Evolutionary conservation across 2,113 vertebrate genomes (phyloP).

Genomic region (Neolamprologus sp.): DNA sequence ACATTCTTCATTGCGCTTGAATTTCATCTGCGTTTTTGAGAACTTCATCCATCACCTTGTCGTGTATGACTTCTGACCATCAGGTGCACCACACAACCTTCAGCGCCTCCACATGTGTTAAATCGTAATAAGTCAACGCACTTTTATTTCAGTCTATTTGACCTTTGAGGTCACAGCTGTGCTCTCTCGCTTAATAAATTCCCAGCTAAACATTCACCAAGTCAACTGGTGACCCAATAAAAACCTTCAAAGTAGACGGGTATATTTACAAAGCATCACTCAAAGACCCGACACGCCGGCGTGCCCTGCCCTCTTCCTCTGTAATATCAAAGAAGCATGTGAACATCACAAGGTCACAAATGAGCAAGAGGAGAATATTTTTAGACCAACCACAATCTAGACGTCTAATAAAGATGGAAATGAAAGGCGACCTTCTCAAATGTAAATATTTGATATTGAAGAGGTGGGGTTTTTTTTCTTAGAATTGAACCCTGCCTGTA

Average conservation of each 20-base stretch:
- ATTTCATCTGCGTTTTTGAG: background rate
- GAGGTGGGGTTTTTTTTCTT: background rate
- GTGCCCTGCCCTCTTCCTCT: background rate
- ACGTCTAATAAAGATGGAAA: conserved; percentile 33
- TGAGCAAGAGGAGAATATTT: background rate
- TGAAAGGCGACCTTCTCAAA: background rate
- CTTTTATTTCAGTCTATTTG: background rate
- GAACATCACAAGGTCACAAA: conserved; percentile 30
- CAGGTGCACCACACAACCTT: background rate
- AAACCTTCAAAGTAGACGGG: conserved; percentile 25
- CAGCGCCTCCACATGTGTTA: background rate
- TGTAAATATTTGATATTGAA: conserved; percentile 30
- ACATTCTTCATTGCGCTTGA: background rate
- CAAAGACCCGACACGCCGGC: background rate
- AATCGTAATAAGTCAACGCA: background rate
- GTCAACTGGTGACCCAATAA: conserved; percentile 9
- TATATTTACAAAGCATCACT: conserved; percentile 16
- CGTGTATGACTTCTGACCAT: background rate
- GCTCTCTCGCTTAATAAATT: background rate
- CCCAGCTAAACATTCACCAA: background rate
- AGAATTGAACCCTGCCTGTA: background rate
- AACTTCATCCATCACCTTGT: background rate
- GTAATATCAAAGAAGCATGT: conserved; percentile 45
- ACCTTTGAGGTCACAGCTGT: background rate
- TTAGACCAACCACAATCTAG: background rate